A percentile compares a stretch with the other conserved stretches of the same genome.
Evolutionary conservation across 2,797 vertebrate species (phyloP).

Genomic region (Rhabdomys pumilio): DNA sequence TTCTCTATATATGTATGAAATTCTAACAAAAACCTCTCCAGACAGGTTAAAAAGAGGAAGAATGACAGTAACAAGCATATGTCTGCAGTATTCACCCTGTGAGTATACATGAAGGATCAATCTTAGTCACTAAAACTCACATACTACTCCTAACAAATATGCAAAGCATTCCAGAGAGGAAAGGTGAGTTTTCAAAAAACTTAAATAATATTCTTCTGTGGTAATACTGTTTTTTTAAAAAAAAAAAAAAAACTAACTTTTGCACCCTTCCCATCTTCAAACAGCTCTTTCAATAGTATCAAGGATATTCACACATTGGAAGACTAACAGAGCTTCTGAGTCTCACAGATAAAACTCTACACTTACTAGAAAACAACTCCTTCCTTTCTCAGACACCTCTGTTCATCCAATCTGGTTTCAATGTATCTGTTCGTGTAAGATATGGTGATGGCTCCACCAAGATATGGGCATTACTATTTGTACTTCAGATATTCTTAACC

Average conservation of each 20-base stretch:
- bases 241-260: neutral
- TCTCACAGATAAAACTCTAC: neutral
- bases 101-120: neutral
- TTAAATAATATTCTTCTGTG: neutral
- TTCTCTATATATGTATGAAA: neutral
- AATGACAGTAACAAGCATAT: neutral
- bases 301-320: neutral
- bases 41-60: neutral
- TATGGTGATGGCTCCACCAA: neutral
- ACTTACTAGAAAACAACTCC: neutral
- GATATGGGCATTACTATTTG: neutral
- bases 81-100: neutral
- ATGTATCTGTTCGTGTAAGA: neutral
- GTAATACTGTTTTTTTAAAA: neutral
- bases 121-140: neutral
- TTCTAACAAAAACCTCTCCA: neutral
- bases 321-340: neutral
- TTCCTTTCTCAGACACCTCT: neutral
- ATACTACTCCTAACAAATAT: neutral
- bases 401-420: neutral
- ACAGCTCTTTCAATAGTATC: neutral
- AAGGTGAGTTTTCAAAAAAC: neutral
- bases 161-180: neutral
- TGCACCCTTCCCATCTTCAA: neutral
- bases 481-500: neutral